Evolutionary conservation across 2,888 invertebrate species (phyloP).

Genomic region (Scaptomyza reducta): DNA sequence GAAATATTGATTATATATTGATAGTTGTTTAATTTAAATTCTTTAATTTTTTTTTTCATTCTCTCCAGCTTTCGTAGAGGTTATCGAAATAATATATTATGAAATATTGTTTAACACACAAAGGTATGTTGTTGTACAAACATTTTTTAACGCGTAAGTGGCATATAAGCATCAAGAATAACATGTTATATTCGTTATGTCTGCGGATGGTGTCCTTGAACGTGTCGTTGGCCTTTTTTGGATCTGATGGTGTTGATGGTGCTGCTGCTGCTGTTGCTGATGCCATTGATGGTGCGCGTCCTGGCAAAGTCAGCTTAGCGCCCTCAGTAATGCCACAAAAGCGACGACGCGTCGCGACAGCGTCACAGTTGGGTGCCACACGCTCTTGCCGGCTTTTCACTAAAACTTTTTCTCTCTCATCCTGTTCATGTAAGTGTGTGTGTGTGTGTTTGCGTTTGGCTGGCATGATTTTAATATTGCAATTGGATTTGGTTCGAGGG

Average conservation of each 20-base stretch:
- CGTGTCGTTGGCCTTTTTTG: slow-evolving; percentile 58
- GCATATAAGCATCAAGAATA: slow-evolving; percentile 61
- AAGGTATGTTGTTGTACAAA: slow-evolving; percentile 20
- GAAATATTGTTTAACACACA: background rate
- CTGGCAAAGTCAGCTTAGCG: slow-evolving; percentile 67
- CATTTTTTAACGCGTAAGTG: slow-evolving; percentile 61
- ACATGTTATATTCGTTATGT: slow-evolving; percentile 35
- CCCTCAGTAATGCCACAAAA: slow-evolving; percentile 61
- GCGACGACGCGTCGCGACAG: slow-evolving; percentile 37
- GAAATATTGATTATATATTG: background rate
- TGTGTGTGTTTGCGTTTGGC: slow-evolving; percentile 12
- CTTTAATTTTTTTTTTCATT: too few species aligned
- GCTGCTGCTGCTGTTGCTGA: slow-evolving; percentile 15
- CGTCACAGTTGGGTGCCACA: slow-evolving; percentile 67
- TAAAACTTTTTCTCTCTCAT: slow-evolving; percentile 55
- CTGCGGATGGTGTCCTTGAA: slow-evolving; percentile 64
- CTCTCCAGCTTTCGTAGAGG: background rate
- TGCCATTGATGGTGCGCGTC: slow-evolving; percentile 37
- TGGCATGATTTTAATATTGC: slow-evolving; percentile 75
- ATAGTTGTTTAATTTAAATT: background rate
- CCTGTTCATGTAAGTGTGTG: slow-evolving; percentile 8
- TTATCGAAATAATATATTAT: background rate
- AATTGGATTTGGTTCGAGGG: slow-evolving; percentile 61
- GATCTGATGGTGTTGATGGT: slow-evolving; percentile 15
- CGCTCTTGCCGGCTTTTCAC: slow-evolving; percentile 51